phyloP scores from a whole-genome alignment of 2,797 vertebrate genomes.

The Gadopsis marmoratus region DNA sequence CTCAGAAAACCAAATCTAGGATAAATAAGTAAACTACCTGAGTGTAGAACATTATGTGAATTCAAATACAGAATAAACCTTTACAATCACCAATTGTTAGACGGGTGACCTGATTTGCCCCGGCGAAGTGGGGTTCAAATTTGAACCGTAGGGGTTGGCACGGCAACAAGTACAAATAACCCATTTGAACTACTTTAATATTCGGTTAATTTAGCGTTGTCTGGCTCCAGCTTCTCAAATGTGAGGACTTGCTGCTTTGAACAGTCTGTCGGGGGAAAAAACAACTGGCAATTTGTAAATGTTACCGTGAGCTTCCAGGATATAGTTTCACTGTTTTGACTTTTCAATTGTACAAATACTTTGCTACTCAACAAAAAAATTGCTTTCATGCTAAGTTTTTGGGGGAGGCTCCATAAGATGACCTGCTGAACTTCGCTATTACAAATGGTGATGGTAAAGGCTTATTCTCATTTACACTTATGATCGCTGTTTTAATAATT shows the following conservation, averaged over 20 bases:
- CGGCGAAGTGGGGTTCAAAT: not conserved
- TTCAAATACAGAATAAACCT: not conserved
- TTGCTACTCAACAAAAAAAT: not conserved
- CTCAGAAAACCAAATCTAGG: not conserved
- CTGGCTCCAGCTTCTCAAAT: not conserved
- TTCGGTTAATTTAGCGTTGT: not conserved
- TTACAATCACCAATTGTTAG: constrained; percentile 3
- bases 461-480: constrained; percentile 21
- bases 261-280: not conserved
- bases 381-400: too few species aligned
- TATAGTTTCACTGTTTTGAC: not conserved
- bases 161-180: too few species aligned
- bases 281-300: not conserved
- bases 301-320: not conserved
- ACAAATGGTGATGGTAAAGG: constrained; percentile 8
- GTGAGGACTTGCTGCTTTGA: not conserved
- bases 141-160: not conserved
- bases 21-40: constrained; percentile 33
- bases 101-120: not conserved
- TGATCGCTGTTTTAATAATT: not conserved
- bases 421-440: not conserved
- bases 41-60: constrained; percentile 16
- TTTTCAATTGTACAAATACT: too few species aligned
- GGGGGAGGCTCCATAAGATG: not conserved
- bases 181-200: not conserved